Conservation (phyloP, 2,113 vertebrate species). For the Plestiodon gilberti region DNA sequence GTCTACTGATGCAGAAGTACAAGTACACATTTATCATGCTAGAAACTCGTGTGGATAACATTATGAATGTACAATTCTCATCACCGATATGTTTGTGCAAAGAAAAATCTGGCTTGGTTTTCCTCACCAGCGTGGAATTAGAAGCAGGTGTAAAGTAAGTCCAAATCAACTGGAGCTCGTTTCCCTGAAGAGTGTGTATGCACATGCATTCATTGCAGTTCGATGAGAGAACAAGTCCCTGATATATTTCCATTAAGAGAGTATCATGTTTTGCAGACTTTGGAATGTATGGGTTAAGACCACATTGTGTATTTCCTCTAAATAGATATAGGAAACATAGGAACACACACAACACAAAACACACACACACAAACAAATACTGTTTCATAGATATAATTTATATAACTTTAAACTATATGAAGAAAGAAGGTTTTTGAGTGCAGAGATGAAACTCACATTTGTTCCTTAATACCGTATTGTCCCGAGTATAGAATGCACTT, state of each 20-base stretch:
- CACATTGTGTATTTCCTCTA: too few relatives aligned
- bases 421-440: not conserved
- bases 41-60: not conserved
- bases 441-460: too few relatives aligned
- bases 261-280: not conserved
- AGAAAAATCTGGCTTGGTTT: not conserved
- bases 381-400: not conserved
- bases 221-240: not conserved
- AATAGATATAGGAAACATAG: too few relatives aligned
- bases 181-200: not conserved
- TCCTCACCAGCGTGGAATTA: not conserved
- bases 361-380: too few relatives aligned
- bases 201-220: not conserved
- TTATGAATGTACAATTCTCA: constrained; percentile 6
- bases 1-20: constrained; percentile 20
- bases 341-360: too few relatives aligned
- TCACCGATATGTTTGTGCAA: not conserved
- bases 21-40: constrained; percentile 12
- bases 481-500: too few relatives aligned
- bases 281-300: not conserved
- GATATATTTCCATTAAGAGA: not conserved
- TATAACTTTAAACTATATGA: not conserved
- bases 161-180: not conserved
- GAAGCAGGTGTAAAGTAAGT: not conserved
- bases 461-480: too few relatives aligned